phyloP scores from a whole-genome alignment of 2,888 invertebrate genomes.

The Ormyrus labotus region DNA sequence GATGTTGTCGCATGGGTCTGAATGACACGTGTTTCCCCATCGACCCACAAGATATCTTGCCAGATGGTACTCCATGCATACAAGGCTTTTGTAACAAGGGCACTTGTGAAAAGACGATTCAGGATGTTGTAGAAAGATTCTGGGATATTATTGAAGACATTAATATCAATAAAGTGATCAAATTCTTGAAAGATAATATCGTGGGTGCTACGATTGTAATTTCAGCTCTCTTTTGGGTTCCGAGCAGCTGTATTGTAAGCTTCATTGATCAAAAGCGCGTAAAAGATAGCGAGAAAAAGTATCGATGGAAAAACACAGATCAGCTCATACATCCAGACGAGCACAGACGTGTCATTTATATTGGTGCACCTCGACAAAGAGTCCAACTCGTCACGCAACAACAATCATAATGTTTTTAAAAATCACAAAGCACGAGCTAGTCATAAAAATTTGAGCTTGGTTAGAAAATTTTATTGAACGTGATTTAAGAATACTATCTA shows the following conservation, averaged over 20 bases:
- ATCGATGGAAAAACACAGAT: constrained; percentile 85
- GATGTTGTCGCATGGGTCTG: constrained; percentile 93
- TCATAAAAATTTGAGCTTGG: constrained; percentile 11
- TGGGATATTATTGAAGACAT: constrained; percentile 99
- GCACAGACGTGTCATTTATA: constrained; percentile 83
- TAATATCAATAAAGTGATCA: constrained; percentile 93
- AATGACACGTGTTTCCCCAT: constrained; percentile 95
- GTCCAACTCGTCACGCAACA: constrained; percentile 56
- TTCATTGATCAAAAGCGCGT: constrained; percentile 88
- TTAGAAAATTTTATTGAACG: background rate
- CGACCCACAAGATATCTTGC: constrained; percentile 90
- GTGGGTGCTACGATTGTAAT: constrained; percentile 94
- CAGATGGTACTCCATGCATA: constrained; percentile 96
- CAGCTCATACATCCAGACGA: constrained; percentile 85
- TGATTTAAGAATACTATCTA: too few relatives aligned
- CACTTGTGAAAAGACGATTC: constrained; percentile 94
- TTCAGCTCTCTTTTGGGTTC: constrained; percentile 96
- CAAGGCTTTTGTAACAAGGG: constrained; percentile 98
- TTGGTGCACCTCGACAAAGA: constrained; percentile 65
- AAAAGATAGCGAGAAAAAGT: constrained; percentile 83
- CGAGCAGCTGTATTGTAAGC: constrained; percentile 91
- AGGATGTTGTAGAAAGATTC: constrained; percentile 96
- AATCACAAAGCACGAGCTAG: constrained; percentile 19
- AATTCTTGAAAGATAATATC: constrained; percentile 93
- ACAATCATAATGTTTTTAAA: constrained; percentile 50